Percentiles rank a stretch among this genome's conserved stretches.
phyloP scores from a whole-genome alignment of 2,113 vertebrate species.

The Plotosus lineatus region DNA sequence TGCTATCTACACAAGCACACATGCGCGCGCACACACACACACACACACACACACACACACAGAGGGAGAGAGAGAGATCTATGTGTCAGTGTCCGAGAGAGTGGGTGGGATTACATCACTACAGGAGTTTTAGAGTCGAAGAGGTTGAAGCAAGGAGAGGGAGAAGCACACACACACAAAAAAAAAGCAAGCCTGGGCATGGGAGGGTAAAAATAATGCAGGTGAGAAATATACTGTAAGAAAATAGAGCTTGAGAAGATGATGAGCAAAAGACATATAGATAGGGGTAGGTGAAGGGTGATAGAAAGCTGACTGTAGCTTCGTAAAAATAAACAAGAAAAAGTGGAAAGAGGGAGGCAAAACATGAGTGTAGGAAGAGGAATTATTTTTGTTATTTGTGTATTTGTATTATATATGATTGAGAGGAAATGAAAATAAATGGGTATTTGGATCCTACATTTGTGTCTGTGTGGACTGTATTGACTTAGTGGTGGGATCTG shows the following conservation, averaged over 20 bases:
- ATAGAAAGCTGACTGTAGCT: constrained; percentile 22
- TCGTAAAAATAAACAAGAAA: constrained; percentile 24
- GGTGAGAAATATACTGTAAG: constrained; percentile 38
- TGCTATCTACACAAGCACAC: constrained; percentile 50
- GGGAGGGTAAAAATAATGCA: constrained; percentile 30
- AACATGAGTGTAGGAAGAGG: constrained; percentile 18
- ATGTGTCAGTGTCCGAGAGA: constrained; percentile 50
- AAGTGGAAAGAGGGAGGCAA: constrained; percentile 15
- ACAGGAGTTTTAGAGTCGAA: constrained; percentile 51
- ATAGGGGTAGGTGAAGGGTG: neutral
- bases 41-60: constrained; percentile 49
- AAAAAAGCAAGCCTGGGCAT: constrained; percentile 2
- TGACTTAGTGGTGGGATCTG: constrained; percentile 15
- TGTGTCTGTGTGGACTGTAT: neutral
- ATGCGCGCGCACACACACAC: constrained; percentile 32
- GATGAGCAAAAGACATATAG: constrained; percentile 12
- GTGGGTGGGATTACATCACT: constrained; percentile 49
- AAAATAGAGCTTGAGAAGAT: constrained; percentile 44
- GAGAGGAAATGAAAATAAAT: constrained; percentile 29
- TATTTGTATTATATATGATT: too few relatives aligned
- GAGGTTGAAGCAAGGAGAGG: constrained; percentile 17
- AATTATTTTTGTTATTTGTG: too few relatives aligned
- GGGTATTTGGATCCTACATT: constrained; percentile 1
- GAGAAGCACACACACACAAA: constrained; percentile 24
- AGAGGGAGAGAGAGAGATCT: too few relatives aligned